Evolutionary conservation across 2,113 vertebrate species (phyloP), one percentile per base, ranked within the genome.

Genomic region (Lepus europaeus): DNA sequence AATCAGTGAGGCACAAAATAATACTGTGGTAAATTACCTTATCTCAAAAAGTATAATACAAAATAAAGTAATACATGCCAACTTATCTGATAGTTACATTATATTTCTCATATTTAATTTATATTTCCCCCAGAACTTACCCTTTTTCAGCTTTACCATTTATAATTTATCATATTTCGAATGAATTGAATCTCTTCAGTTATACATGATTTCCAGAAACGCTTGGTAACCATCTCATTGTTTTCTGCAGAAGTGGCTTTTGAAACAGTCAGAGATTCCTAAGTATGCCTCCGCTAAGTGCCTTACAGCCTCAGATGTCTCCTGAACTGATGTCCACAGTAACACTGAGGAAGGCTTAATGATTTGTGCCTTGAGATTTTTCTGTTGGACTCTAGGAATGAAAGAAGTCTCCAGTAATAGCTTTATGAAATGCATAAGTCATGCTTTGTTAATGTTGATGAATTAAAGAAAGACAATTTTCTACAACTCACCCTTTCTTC

Each of bases 91-190:
- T 89, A 53, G 73, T 87, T 94, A 61, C 69, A 90, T 93, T 95
- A 90, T 73, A 92, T 10, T 72, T 93, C 83, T 95, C 79, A 96
- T 95, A 93, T 94, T 95, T 95, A 96, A 96, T 93, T 92, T 94
- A 96, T 85, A 82, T 90, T 84, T 93, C 13, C 45, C 64, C 76
- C 14, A 93, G 77, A 96, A 92, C 66, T 95, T 96, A 91, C 13
- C 25, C 61, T 79, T 88, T 95, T 97, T 86, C 64, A 95, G 73
- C 25, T 88, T 97, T 83, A 95, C 74, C 61, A 95, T 95, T 89
- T 97, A 96, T 96, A 97, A 95, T 97, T 97, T 90, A 93, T 95
- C 49, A 92, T 87, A 73, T 97, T 96, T 96, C 86, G 96, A 95
- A 97, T 96, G 79, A 97, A 91, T 76, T 87, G 80, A 95, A 85